Evolutionary conservation across 1,140 invertebrate species (phyloP).

Genomic region (Papilio polytes): DNA sequence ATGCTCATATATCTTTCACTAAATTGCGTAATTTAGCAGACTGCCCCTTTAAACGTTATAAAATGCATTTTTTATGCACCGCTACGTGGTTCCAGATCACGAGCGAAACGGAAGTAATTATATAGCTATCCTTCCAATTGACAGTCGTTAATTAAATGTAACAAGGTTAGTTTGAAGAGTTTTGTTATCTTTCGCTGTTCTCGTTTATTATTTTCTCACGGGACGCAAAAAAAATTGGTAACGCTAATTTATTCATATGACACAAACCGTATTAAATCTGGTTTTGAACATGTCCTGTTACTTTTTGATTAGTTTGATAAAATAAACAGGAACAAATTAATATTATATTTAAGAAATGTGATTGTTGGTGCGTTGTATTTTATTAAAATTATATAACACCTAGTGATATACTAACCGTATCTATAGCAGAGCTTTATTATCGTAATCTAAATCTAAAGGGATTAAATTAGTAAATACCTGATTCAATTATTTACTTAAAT

Average conservation of each 20-base stretch:
- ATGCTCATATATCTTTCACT: constrained; percentile 65
- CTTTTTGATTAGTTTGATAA: constrained; percentile 52
- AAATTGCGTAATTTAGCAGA: constrained; percentile 64
- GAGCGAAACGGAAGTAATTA: constrained; percentile 30
- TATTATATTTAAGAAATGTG: not conserved
- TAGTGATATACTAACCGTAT: not conserved
- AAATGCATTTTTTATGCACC: constrained; percentile 51
- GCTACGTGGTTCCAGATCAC: constrained; percentile 30
- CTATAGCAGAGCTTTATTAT: no score
- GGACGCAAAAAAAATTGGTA: constrained; percentile 62
- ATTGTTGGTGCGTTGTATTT: not conserved
- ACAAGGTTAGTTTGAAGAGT: constrained; percentile 39
- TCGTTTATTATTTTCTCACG: constrained; percentile 67
- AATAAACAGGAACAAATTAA: constrained; percentile 39
- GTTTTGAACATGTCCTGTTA: constrained; percentile 65
- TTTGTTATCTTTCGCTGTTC: constrained; percentile 52
- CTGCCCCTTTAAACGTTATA: constrained; percentile 48
- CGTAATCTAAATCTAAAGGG: no score
- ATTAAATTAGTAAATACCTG: no score
- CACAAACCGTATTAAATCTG: constrained; percentile 61
- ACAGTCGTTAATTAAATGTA: constrained; percentile 37
- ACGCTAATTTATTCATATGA: constrained; percentile 63
- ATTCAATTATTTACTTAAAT: not conserved
- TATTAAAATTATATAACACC: not conserved
- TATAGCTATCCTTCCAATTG: constrained; percentile 34